Conservation (phyloP, 2,797 vertebrate genomes). For the Clarias pachynema region DNA sequence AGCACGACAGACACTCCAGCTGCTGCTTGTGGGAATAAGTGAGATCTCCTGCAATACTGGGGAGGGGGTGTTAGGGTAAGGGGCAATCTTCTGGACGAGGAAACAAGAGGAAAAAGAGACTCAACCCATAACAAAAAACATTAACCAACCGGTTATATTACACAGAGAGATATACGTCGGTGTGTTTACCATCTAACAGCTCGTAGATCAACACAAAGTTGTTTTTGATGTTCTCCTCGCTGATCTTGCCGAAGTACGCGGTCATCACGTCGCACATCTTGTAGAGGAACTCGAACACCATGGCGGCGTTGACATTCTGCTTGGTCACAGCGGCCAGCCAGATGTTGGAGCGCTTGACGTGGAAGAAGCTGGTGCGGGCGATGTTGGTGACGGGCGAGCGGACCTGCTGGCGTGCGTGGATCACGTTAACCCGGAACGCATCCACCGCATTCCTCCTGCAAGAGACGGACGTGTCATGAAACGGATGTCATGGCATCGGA, state of each 20-base stretch:
- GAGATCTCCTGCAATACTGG: background rate
- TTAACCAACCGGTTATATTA: background rate
- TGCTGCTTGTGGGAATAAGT: background rate
- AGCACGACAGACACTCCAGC: constrained; percentile 62
- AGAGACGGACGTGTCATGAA: background rate
- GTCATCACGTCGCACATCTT: constrained; percentile 99
- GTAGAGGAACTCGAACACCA: constrained; percentile 99
- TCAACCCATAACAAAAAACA: background rate
- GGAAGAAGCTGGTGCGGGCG: constrained; percentile 98
- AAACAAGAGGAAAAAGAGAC: background rate
- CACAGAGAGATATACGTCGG: background rate
- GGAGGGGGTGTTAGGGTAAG: background rate
- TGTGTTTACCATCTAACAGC: constrained; percentile 87
- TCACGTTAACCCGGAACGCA: constrained; percentile 98
- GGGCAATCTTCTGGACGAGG: background rate
- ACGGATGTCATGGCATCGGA: too few species aligned
- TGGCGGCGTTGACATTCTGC: constrained; percentile 99
- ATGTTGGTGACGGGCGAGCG: constrained; percentile 99
- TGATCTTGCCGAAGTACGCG: constrained; percentile 99
- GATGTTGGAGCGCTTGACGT: constrained; percentile 98
- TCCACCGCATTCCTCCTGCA: constrained; percentile 94
- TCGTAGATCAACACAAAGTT: constrained; percentile 99
- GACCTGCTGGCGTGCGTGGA: constrained; percentile 97
- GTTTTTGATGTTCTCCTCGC: constrained; percentile 99
- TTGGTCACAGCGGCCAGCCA: constrained; percentile 99